These are phyloP conservation scores for Magallana nippona DNA, from an alignment of 2,888 invertebrate genomes.

Conservation along the genomic window DNA sequence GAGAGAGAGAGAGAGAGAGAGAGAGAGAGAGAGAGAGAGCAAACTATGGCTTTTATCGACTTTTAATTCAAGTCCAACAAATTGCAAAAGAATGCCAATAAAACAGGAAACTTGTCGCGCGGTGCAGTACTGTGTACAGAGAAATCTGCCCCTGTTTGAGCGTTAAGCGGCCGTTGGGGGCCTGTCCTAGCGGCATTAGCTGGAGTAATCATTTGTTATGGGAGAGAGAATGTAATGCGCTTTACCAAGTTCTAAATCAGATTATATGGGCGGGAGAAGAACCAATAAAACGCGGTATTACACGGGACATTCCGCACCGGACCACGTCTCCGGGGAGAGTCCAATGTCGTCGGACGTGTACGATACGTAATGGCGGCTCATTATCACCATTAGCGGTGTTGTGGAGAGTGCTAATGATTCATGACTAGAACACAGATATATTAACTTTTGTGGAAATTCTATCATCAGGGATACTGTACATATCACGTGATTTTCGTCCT, in stretches of 20 bases:
- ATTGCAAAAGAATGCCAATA: conserved; percentile 7
- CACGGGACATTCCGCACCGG: conserved; percentile 42
- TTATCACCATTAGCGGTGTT: conserved; percentile 45
- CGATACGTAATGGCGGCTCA: conserved; percentile 45
- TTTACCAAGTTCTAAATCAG: conserved; percentile 44
- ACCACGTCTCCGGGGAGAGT: conserved; percentile 42
- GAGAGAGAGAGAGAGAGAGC: conserved; percentile 14
- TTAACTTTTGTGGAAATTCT: conserved; percentile 26
- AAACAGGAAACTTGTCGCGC: not conserved
- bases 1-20: conserved; percentile 22
- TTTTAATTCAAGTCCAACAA: conserved; percentile 17
- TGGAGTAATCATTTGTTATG: conserved; percentile 35
- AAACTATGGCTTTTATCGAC: not conserved
- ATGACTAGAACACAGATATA: conserved; percentile 29
- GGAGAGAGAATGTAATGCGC: conserved; percentile 37
- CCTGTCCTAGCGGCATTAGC: conserved; percentile 20
- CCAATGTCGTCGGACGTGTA: not conserved
- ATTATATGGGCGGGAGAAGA: conserved; percentile 45
- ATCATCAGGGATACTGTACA: not conserved
- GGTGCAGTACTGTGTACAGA: conserved; percentile 13
- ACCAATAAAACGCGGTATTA: conserved; percentile 47
- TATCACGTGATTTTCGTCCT: conserved; percentile 4
- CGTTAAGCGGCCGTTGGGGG: conserved; percentile 22
- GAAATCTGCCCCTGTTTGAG: conserved; percentile 1
- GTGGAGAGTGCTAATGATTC: conserved; percentile 35